Base-by-base conservation (phyloP, 2,113 vertebrate genomes). In the Megatriorchis doriae region DNA sequence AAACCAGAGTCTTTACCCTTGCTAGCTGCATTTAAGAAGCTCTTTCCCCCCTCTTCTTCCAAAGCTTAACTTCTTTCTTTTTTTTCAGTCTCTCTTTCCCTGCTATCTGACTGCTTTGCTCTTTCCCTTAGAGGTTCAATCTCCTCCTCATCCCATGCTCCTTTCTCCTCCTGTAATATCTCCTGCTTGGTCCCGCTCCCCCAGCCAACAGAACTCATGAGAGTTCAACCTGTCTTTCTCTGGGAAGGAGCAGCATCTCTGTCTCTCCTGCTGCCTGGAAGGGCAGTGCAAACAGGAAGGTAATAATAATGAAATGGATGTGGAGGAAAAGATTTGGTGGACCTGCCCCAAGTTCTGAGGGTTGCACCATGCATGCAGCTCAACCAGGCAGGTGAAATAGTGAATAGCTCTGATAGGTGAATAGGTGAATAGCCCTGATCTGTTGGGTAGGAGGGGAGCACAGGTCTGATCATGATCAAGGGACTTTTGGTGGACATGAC, bases 71-170 rank as follows among this genome's bases (percentile, higher is more conserved):
- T 56, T 65, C 27, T 59, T 48, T 31, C 16, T 20, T 85, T 75
- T 55, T 68, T 47, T 18, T 18, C 36, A 48, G 5, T 43, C 21
- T 63, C 5, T 88, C 27, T 78, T 86, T 42, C 29, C 3, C 5
- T 74, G 20, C 32, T 90, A 40, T 20, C 31, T 45, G 59, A 66
- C 21, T 58, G 22, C 31, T 81, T 87, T 71, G 13, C 9, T 91
- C 53, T 88, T 81, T 52, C 19, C 14, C n/a, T 25, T 27, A 34
- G 26, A 40, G n/a, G 3, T 63, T 84, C n/a, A 58, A 14, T 61
- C 36, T 61, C 61, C 29, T 75, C 1, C 0, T 79, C 1, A 0
- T 56, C 11, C 15, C 6, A 2, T 52, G 25, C 19, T 75, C 22
- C 34, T 32, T 86, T 62, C 23, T 81, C 18, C 48, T 72, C 13